Conservation (phyloP, 2,888 invertebrate genomes). For the Noctua janthe region DNA sequence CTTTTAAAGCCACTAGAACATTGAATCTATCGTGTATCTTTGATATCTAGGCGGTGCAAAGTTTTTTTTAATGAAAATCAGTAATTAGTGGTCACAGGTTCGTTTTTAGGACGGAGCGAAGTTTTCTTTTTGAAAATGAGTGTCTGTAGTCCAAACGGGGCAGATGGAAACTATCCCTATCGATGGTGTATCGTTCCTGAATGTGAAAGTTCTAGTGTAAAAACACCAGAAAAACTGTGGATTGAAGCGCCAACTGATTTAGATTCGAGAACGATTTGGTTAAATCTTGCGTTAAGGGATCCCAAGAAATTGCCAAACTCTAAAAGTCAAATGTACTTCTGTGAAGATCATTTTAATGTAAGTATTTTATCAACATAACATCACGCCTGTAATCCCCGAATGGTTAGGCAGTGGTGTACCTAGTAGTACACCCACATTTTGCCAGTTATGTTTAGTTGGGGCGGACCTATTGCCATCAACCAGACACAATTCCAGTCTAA, state of each 20-base stretch:
- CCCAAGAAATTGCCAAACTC: not conserved
- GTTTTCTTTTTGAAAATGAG: not conserved
- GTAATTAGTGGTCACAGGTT: not conserved
- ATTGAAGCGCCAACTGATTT: not conserved
- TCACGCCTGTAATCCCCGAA: not conserved
- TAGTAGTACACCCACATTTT: not conserved
- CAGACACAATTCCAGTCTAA: not conserved
- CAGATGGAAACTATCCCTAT: not conserved
- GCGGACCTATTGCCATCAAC: not conserved
- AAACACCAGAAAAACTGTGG: conserved; percentile 3
- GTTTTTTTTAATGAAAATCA: not conserved
- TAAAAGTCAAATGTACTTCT: conserved; percentile 12
- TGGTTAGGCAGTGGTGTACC: not conserved
- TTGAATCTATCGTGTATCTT: not conserved
- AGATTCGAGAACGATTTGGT: not conserved
- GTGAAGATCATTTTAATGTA: conserved; percentile 31
- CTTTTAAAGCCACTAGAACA: not conserved
- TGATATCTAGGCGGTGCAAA: not conserved
- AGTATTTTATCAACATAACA: not conserved
- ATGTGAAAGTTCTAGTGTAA: conserved; percentile 7
- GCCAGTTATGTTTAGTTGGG: not conserved
- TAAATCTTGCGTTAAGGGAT: not conserved
- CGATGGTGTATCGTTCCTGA: conserved; percentile 5
- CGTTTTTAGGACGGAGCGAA: not conserved
- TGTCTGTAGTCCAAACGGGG: not conserved